phyloP scores from a whole-genome alignment of 2,113 vertebrate species.

The Heliornis fulica region DNA sequence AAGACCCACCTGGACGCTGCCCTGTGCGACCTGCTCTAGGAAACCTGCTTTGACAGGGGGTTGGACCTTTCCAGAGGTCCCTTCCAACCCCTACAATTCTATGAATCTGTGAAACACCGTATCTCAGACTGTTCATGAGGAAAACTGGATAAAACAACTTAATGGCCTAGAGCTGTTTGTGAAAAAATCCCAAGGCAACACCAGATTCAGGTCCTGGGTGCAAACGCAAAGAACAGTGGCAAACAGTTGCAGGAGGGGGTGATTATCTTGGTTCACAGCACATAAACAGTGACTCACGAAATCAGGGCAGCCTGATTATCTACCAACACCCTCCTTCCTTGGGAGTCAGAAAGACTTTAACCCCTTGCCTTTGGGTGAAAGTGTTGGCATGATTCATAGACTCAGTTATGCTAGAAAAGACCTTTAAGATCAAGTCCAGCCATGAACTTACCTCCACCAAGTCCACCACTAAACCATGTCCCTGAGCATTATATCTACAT shows the following conservation, averaged over 20 bases:
- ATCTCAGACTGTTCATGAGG: neutral
- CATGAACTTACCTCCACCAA: neutral
- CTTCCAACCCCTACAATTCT: no score
- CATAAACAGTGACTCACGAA: neutral
- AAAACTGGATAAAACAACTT: neutral
- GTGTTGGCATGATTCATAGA: neutral
- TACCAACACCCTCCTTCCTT: neutral
- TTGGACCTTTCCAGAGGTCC: no score
- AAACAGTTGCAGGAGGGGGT: neutral
- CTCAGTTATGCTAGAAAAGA: neutral
- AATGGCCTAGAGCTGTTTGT: neutral
- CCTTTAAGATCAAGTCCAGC: neutral
- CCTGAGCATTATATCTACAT: neutral
- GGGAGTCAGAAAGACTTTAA: neutral
- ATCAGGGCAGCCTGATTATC: neutral
- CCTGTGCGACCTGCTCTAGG: no score
- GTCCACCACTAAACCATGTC: neutral
- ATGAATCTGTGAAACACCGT: no score
- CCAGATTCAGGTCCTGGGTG: neutral
- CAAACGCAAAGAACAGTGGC: neutral
- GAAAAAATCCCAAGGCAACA: accelerated
- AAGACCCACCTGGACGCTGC: no score
- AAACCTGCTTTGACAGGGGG: no score
- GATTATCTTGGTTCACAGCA: neutral
- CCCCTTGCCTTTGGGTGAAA: neutral